Evolutionary conservation across 2,797 vertebrate species (phyloP).

Genomic region (Triplophysa bombifrons): DNA sequence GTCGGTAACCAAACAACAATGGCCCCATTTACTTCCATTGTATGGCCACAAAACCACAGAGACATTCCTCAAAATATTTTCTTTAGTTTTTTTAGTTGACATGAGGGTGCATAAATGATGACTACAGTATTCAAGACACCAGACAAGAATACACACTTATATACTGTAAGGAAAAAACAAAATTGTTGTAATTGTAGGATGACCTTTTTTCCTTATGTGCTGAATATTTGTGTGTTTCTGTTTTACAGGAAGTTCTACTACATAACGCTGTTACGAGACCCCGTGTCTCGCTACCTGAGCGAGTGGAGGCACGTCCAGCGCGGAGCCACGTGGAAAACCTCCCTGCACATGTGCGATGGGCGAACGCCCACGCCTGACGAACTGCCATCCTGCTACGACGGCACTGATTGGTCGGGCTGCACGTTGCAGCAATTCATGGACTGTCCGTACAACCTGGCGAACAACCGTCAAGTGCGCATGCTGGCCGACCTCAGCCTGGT

Average conservation of each 20-base stretch:
- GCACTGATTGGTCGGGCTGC: constrained; percentile 96
- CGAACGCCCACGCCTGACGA: constrained; percentile 94
- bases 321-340: constrained; percentile 97
- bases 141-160: too few relatives aligned
- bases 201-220: not conserved
- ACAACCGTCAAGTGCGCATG: constrained; percentile 95
- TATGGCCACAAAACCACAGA: too few relatives aligned
- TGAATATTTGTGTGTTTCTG: not conserved
- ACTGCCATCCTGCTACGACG: constrained; percentile 94
- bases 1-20: too few relatives aligned
- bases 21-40: too few relatives aligned
- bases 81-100: too few relatives aligned
- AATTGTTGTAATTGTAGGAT: too few relatives aligned
- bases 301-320: constrained; percentile 97
- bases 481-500: constrained; percentile 93
- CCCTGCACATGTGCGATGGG: constrained; percentile 97
- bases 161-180: too few relatives aligned
- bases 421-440: constrained; percentile 98
- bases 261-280: constrained; percentile 95
- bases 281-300: constrained; percentile 95
- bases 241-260: constrained; percentile 93
- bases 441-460: constrained; percentile 95
- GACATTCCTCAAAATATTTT: too few relatives aligned
- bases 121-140: too few relatives aligned
- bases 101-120: too few relatives aligned